Base-by-base conservation (phyloP, 2,888 invertebrate genomes). In the Ligdia adustata region DNA sequence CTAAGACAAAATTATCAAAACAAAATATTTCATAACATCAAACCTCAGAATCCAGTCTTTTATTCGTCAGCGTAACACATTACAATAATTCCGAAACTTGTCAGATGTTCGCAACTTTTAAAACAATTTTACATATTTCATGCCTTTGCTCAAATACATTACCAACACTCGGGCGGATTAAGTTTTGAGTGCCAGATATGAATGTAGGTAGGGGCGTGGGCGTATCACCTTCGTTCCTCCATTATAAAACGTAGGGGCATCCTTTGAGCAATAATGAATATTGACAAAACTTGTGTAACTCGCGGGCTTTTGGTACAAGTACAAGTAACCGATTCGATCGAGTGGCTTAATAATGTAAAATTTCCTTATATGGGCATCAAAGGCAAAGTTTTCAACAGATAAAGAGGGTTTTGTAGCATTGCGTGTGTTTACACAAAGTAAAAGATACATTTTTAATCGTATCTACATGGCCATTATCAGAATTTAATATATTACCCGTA, bases 161-260 rank as follows among this genome's bases (percentile, higher is more conserved):
- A 52, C 42, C 35, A 33, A 49, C 55, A 52, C 51, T 45, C 51
- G 55, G 16, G 51, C 34, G 39, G 29, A 38, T 32, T 44, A 44
- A 41, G 34, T 33, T 44, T 32, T 26, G 27, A 31, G 33, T 3
- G 29, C 7, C 41, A 41, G 41, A 26, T n/a, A 24, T 7, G 47
- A 11, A 43, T 3, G 28, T 0, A 38, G 50, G 28, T 9, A 1
- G 6, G 16, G 1, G 22, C 33, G 42, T 28, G 42, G 42, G 42
- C 34, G 9, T 2, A 11, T 9, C 11, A 18, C 12, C 1, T 4
- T n/a, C n/a, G n/a, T n/a, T n/a, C 7, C 16, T 6, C 20, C 12
- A 32, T 24, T 12, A 12, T 16, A 2, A 12, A 27, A 26, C 27
- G 27, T 9, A 7, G 11, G 29, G 31, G 31, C 24, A 7, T 0